phyloP scores from a whole-genome alignment of 2,113 vertebrate species.

The Peromyscus californicus region DNA sequence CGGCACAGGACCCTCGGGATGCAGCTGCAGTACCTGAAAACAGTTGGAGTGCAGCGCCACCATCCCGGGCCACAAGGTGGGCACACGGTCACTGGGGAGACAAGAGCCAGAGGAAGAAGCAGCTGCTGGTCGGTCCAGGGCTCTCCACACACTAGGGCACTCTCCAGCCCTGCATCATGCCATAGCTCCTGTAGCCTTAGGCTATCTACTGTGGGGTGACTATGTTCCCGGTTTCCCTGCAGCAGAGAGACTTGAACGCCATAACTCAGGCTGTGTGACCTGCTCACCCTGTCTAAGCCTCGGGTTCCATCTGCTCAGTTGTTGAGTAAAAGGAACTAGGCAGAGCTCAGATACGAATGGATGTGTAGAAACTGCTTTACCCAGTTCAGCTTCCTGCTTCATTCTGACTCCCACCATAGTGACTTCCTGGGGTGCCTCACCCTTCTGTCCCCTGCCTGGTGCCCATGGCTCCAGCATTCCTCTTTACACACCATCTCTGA shows the following conservation, averaged over 20 bases:
- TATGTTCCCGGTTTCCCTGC: neutral
- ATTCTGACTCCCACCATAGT: neutral
- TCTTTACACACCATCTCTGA: neutral
- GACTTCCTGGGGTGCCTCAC: too few relatives aligned
- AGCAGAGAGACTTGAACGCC: neutral
- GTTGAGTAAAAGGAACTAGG: neutral
- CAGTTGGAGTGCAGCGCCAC: constrained; percentile 87
- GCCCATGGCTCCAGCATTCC: neutral
- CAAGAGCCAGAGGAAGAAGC: neutral
- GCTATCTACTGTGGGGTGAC: neutral
- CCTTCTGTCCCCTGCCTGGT: neutral
- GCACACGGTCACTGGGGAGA: constrained; percentile 84
- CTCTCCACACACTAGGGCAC: neutral
- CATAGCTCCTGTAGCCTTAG: neutral
- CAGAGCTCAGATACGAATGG: neutral
- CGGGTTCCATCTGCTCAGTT: neutral
- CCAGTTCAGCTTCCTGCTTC: neutral
- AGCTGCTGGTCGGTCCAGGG: neutral
- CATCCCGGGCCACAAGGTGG: constrained; percentile 81
- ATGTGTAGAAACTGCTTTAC: too few relatives aligned
- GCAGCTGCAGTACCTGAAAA: constrained; percentile 88
- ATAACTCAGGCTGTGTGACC: neutral
- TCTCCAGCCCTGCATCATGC: neutral
- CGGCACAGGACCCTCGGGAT: constrained; percentile 87
- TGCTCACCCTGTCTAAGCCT: neutral